These are phyloP conservation scores for Gadus macrocephalus DNA, from an alignment of 2,113 vertebrate species.

Conservation along the genomic window DNA sequence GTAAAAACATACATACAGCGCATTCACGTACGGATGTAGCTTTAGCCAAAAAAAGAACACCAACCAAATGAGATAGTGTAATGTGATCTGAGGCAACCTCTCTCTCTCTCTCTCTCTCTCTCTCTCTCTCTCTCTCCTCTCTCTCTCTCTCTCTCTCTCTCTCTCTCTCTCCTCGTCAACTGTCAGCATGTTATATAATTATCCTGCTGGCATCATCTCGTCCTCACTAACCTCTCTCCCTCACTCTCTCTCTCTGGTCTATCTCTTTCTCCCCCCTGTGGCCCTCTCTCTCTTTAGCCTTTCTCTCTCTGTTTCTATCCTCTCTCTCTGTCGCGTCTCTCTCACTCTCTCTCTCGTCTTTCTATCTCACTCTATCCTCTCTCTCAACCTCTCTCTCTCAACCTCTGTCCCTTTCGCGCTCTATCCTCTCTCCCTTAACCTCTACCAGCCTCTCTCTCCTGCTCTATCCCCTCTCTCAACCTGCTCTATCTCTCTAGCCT, in stretches of 20 bases:
- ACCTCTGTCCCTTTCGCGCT: background rate
- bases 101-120: constrained; percentile 4
- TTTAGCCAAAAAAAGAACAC: too few species aligned
- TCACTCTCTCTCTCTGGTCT: background rate
- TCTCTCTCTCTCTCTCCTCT: constrained; percentile 8
- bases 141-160: constrained; percentile 7
- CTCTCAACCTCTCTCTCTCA: constrained; percentile 10
- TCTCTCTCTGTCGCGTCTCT: too few species aligned
- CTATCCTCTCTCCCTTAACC: constrained; percentile 4
- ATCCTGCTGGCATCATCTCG: constrained; percentile 27
- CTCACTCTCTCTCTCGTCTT: too few species aligned
- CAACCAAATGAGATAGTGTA: too few species aligned
- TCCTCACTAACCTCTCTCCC: too few species aligned
- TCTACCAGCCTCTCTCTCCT: background rate
- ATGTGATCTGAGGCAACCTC: too few species aligned
- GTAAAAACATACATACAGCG: too few species aligned
- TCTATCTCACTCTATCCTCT: background rate
- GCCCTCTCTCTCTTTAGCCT: too few species aligned
- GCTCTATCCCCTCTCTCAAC: background rate
- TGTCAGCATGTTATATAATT: constrained; percentile 43
- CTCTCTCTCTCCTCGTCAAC: background rate
- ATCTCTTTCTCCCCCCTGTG: background rate
- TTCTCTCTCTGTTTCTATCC: too few species aligned
- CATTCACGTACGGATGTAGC: too few species aligned
- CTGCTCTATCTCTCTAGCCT: background rate